These are phyloP conservation scores for Aspidiotus rigidus DNA, from an alignment of 2,888 invertebrate genomes.

Conservation along the genomic window DNA sequence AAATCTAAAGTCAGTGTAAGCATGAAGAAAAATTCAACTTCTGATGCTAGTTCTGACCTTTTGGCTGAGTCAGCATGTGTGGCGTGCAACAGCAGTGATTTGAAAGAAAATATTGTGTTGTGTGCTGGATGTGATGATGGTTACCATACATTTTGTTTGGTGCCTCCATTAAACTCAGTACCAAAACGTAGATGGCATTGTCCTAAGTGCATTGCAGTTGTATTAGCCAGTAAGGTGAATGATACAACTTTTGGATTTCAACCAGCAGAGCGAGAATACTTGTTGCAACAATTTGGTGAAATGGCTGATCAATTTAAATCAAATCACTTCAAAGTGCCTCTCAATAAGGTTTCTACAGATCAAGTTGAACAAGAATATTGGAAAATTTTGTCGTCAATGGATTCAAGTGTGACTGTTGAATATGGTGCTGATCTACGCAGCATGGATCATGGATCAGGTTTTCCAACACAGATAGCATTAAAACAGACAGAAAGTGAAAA, in stretches of 20 bases:
- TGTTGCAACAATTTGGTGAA: constrained; percentile 90
- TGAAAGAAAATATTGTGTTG: constrained; percentile 86
- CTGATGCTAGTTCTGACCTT: constrained; percentile 43
- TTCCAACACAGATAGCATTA: constrained; percentile 58
- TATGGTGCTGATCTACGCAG: constrained; percentile 98
- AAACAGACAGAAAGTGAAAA: constrained; percentile 34
- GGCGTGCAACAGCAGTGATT: constrained; percentile 85
- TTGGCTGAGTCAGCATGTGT: constrained; percentile 89
- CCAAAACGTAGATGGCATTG: constrained; percentile 81
- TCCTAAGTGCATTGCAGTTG: constrained; percentile 86
- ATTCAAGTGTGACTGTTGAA: constrained; percentile 94
- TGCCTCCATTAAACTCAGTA: constrained; percentile 78
- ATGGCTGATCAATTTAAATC: constrained; percentile 99
- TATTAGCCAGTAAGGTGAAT: constrained; percentile 78
- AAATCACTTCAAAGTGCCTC: constrained; percentile 94
- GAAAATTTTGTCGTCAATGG: constrained; percentile 91
- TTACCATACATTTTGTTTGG: constrained; percentile 93
- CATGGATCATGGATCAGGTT: constrained; percentile 95
- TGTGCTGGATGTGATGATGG: constrained; percentile 97
- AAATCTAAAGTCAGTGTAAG: background rate
- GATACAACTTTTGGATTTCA: constrained; percentile 97
- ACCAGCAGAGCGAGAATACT: constrained; percentile 88
- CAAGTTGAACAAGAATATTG: constrained; percentile 95
- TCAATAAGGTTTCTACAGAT: constrained; percentile 77
- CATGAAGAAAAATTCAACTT: background rate